phyloP scores from a whole-genome alignment of 2,113 vertebrate genomes.

The Falco punctatus region DNA sequence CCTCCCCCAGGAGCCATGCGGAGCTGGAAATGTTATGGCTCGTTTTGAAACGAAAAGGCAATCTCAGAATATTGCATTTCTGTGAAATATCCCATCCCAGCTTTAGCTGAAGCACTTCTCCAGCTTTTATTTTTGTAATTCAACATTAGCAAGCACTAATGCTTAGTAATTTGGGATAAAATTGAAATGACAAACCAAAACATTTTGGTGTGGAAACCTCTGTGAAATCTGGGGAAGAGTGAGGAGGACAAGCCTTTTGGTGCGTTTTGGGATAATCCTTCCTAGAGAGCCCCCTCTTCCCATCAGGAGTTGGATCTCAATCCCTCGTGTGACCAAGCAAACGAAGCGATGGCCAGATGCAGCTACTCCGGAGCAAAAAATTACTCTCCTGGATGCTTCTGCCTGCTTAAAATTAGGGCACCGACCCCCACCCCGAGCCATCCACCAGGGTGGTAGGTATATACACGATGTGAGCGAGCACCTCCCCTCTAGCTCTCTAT shows the following conservation, averaged over 20 bases:
- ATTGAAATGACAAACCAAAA: background rate
- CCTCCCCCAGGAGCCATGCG: background rate
- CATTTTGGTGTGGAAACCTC: background rate
- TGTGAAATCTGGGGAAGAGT: background rate
- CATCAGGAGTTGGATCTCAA: background rate
- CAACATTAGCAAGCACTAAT: slow-evolving; percentile 12
- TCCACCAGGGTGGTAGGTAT: fast-evolving
- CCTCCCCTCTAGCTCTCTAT: background rate
- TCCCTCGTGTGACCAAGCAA: background rate
- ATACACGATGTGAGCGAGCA: fast-evolving
- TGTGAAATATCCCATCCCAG: background rate
- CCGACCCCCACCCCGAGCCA: background rate
- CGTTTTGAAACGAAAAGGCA: slow-evolving; percentile 50
- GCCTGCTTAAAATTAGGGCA: background rate
- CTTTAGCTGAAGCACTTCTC: background rate
- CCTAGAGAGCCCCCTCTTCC: background rate
- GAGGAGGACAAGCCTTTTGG: background rate
- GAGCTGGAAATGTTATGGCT: slow-evolving; percentile 17
- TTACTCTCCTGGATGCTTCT: background rate
- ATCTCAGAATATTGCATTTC: slow-evolving; percentile 39
- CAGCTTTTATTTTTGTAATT: slow-evolving; percentile 3
- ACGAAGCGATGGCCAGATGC: background rate
- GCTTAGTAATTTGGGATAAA: background rate
- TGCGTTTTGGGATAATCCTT: background rate
- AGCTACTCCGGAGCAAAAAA: background rate